Conservation (phyloP, 2,113 vertebrate genomes). For the Nibea coibor region DNA sequence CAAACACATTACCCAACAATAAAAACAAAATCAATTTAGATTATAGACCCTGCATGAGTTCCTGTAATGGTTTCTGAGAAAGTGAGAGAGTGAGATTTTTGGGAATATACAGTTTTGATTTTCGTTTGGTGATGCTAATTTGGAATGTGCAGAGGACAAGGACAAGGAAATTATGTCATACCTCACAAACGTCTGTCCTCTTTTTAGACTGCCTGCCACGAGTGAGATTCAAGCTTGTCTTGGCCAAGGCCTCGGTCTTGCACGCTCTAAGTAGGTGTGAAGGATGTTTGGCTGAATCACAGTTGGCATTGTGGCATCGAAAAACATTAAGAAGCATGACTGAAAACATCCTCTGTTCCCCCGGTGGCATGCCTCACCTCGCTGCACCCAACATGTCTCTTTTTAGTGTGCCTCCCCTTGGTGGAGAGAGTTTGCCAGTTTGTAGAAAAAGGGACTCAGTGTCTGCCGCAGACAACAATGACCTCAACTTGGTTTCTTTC, state of each 20-base stretch:
- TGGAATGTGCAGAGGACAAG: conserved; percentile 38
- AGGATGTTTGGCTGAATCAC: conserved; percentile 58
- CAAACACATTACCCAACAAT: conserved; percentile 49
- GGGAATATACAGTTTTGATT: conserved; percentile 24
- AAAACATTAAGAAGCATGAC: conserved; percentile 46
- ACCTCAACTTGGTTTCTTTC: conserved; percentile 45
- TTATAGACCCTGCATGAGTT: conserved; percentile 52
- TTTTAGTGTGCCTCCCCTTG: conserved; percentile 33
- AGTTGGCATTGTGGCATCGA: conserved; percentile 56
- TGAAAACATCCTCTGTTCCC: conserved; percentile 63
- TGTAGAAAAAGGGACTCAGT: conserved; percentile 54
- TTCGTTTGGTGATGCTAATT: conserved; percentile 33
- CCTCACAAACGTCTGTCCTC: conserved; percentile 30
- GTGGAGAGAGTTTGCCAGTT: conserved; percentile 47
- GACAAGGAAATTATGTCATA: conserved; percentile 36
- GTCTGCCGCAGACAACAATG: conserved; percentile 44
- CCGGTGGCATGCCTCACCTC: conserved; percentile 33
- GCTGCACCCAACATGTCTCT: conserved; percentile 32
- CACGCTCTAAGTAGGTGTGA: conserved; percentile 63
- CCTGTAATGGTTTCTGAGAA: conserved; percentile 40
- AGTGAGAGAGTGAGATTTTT: conserved; percentile 6
- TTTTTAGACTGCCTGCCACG: conserved; percentile 41
- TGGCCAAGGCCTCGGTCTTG: conserved; percentile 46
- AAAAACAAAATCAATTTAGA: conserved; percentile 58
- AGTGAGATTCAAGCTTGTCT: conserved; percentile 57